phyloP scores from a whole-genome alignment of 2,113 vertebrate genomes.

The Poeciliopsis turrubarensis region DNA sequence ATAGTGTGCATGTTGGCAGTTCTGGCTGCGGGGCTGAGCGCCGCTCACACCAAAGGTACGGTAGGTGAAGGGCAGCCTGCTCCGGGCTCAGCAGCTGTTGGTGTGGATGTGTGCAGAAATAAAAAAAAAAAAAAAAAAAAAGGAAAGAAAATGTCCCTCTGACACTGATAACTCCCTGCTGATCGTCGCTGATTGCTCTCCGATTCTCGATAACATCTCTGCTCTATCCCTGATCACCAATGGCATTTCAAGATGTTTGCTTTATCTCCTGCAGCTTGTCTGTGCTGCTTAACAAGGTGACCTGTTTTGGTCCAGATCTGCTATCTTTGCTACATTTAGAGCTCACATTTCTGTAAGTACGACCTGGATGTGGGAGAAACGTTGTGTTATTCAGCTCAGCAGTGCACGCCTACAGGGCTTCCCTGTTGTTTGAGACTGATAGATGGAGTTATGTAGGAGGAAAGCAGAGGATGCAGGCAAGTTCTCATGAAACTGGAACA shows the following conservation, averaged over 20 bases:
- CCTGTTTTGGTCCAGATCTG: conserved; percentile 5
- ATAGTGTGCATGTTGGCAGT: conserved; percentile 64
- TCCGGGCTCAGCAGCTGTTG: conserved; percentile 2
- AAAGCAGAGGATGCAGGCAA: conserved; percentile 12
- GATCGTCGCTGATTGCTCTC: conserved; percentile 1
- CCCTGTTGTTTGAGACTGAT: conserved; percentile 10
- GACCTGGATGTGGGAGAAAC: not conserved
- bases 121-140: not conserved
- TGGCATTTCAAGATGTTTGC: conserved; percentile 17
- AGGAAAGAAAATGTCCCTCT: conserved; percentile 13
- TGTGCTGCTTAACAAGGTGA: conserved; percentile 1
- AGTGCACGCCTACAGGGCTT: not conserved
- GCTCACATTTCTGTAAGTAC: not conserved
- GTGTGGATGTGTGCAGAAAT: conserved; percentile 11
- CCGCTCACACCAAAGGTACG: conserved; percentile 77
- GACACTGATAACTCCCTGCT: conserved; percentile 6
- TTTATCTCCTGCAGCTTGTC: conserved; percentile 7
- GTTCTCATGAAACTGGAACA: not conserved
- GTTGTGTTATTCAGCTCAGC: not conserved
- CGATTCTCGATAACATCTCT: not conserved
- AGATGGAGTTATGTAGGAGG: not conserved
- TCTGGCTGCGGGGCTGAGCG: conserved; percentile 76
- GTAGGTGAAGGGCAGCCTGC: conserved; percentile 71
- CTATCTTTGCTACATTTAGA: not conserved
- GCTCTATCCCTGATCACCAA: not conserved